Conservation (phyloP, 2,113 vertebrate genomes). For the Dolichotis patagonum region DNA sequence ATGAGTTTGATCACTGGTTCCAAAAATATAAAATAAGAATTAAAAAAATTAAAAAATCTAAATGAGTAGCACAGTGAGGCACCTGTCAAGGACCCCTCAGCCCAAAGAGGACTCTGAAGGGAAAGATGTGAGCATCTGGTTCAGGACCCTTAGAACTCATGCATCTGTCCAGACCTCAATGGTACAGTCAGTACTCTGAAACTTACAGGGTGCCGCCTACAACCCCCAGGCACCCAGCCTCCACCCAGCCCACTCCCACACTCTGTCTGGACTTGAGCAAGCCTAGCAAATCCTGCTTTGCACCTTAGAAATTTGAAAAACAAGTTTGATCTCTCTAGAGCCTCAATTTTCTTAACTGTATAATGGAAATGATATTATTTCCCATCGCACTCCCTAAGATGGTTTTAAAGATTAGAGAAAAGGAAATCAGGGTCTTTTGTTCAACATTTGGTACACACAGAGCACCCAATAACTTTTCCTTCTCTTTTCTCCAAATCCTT, state of each 20-base stretch:
- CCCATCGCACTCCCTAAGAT: too few species aligned
- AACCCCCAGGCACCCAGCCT: not conserved
- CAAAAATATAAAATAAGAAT: too few species aligned
- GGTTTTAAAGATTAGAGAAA: conserved; percentile 27
- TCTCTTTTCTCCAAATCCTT: not conserved
- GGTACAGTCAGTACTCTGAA: not conserved
- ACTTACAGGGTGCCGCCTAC: too few species aligned
- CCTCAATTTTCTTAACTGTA: not conserved
- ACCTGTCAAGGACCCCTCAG: not conserved
- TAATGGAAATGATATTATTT: not conserved
- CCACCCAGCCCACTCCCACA: too few species aligned
- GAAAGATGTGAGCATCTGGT: accelerated
- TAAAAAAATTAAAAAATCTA: not conserved
- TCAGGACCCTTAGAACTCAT: not conserved
- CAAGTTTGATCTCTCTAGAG: not conserved
- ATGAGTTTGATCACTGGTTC: too few species aligned
- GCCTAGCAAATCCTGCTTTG: not conserved
- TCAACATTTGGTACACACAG: not conserved
- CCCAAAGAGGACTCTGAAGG: not conserved
- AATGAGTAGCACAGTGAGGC: not conserved
- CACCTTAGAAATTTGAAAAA: not conserved
- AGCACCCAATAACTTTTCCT: not conserved
- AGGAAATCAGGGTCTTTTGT: not conserved
- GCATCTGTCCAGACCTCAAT: too few species aligned
- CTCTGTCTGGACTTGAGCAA: not conserved